These are phyloP conservation scores for Connochaetes taurinus DNA, from an alignment of 2,113 vertebrate genomes.

Conservation along the genomic window DNA sequence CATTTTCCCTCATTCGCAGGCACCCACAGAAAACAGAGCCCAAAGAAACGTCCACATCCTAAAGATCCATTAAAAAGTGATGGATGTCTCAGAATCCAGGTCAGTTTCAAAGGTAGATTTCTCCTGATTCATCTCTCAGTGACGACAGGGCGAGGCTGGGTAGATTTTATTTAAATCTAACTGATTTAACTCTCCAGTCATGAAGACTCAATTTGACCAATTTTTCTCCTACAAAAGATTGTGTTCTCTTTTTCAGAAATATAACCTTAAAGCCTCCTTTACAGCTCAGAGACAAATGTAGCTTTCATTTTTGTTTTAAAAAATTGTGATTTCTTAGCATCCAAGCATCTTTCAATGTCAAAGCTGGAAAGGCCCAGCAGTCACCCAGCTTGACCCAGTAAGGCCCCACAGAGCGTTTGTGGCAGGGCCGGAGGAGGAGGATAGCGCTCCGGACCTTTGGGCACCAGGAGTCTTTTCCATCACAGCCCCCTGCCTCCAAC, in stretches of 20 bases:
- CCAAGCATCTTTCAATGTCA: neutral
- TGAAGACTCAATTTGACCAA: constrained; percentile 54
- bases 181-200: constrained; percentile 57
- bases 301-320: constrained; percentile 28
- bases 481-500: neutral
- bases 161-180: constrained; percentile 58
- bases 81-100: constrained; percentile 50
- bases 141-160: constrained; percentile 16
- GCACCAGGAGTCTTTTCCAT: neutral
- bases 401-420: neutral
- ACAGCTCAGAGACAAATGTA: constrained; percentile 29
- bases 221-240: constrained; percentile 55
- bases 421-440: neutral
- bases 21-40: constrained; percentile 23
- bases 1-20: neutral
- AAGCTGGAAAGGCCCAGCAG: neutral
- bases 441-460: rapidly evolving
- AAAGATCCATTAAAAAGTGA: constrained; percentile 53
- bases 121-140: constrained; percentile 53
- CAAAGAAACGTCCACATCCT: constrained; percentile 29
- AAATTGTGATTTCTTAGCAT: constrained; percentile 31
- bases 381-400: neutral
- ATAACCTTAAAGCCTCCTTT: constrained; percentile 50
- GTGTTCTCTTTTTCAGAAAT: constrained; percentile 36
- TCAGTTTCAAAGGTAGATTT: constrained; percentile 68